Percentiles rank a stretch among this genome's conserved stretches.
phyloP scores from a whole-genome alignment of 1,140 invertebrate species.

The Galendromus occidentalis region DNA sequence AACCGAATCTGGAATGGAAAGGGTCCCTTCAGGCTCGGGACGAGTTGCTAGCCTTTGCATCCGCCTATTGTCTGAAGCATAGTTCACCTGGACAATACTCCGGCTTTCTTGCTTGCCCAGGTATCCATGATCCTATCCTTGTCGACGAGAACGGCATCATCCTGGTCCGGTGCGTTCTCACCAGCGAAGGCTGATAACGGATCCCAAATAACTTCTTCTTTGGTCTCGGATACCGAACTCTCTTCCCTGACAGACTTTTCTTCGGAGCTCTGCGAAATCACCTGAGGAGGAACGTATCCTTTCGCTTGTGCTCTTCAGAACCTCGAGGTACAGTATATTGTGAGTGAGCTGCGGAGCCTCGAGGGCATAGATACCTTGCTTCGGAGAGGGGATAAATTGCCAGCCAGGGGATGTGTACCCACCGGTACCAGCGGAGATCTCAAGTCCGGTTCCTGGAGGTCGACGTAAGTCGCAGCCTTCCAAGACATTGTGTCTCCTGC shows the following conservation, averaged over 20 bases:
- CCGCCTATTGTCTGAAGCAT: no score
- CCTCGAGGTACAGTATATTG: background rate
- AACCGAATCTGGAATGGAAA: background rate
- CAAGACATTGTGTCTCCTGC: background rate
- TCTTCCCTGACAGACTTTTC: background rate
- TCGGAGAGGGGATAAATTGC: background rate
- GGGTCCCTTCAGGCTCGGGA: no score
- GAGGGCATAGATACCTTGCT: background rate
- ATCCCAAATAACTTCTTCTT: slow-evolving; percentile 2
- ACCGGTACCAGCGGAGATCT: background rate
- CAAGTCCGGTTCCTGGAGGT: background rate
- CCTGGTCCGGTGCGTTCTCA: background rate
- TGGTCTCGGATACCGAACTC: background rate
- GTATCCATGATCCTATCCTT: background rate
- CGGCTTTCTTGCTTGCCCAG: background rate
- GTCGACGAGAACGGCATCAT: background rate
- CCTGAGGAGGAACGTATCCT: background rate
- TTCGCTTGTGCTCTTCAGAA: background rate
- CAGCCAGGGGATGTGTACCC: background rate
- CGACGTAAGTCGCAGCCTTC: background rate
- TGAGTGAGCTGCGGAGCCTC: background rate
- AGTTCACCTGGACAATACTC: background rate
- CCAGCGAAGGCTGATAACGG: background rate
- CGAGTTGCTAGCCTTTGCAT: no score
- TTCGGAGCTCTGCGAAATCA: background rate